These are phyloP conservation scores for Megalops atlanticus DNA, from an alignment of 2,113 vertebrate species.

Conservation along the genomic window DNA sequence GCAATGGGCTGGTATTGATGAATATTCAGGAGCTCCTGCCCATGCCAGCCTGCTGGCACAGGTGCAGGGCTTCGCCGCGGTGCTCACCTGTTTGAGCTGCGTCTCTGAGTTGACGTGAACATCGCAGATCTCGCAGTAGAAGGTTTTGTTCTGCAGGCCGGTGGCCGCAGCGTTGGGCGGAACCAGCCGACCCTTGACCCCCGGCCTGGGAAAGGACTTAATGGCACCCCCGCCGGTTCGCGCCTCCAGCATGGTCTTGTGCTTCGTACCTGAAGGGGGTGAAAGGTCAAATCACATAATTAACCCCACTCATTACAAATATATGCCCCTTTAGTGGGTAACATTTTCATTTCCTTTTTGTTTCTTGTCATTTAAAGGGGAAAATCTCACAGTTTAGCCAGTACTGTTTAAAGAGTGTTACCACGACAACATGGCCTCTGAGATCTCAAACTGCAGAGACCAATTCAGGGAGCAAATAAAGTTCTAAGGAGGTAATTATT, in stretches of 20 bases:
- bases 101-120: slow-evolving; percentile 98
- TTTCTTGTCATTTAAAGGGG: too few relatives aligned
- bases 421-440: too few relatives aligned
- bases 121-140: slow-evolving; percentile 98
- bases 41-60: slow-evolving; percentile 51
- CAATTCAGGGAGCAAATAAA: too few relatives aligned
- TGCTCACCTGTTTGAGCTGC: slow-evolving; percentile 93
- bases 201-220: slow-evolving; percentile 94
- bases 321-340: too few relatives aligned
- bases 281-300: background rate
- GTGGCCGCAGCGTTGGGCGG: slow-evolving; percentile 79
- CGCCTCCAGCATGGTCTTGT: slow-evolving; percentile 99
- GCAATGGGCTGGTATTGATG: slow-evolving; percentile 29
- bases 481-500: too few relatives aligned
- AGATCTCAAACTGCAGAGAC: too few relatives aligned
- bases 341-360: too few relatives aligned
- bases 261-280: slow-evolving; percentile 86
- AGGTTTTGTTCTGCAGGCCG: slow-evolving; percentile 97
- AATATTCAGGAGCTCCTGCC: slow-evolving; percentile 68
- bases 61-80: slow-evolving; percentile 30
- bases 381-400: too few relatives aligned
- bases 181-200: slow-evolving; percentile 86
- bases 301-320: too few relatives aligned
- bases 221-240: slow-evolving; percentile 91
- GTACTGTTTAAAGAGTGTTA: too few relatives aligned